A percentile compares a stretch with the other conserved stretches of the same genome.
phyloP scores from a whole-genome alignment of 2,113 vertebrate genomes.

The Plectropomus leopardus region DNA sequence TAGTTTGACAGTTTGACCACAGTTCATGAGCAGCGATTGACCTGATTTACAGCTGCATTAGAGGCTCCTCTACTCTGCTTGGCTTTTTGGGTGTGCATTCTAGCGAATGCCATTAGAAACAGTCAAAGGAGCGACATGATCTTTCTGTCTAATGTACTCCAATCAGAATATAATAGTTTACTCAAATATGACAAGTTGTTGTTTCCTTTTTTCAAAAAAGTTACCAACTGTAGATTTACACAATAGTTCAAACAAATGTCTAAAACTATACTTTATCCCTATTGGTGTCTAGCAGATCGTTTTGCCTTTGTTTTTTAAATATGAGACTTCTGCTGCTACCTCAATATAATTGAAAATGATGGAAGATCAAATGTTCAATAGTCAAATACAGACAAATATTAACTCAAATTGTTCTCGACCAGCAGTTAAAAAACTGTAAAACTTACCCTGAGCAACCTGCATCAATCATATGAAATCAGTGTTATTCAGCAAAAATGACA shows the following conservation, averaged over 20 bases:
- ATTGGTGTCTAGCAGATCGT: not conserved
- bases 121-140: no score
- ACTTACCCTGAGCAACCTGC: not conserved
- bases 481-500: not conserved
- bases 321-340: not conserved
- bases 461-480: not conserved
- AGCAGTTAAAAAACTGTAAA: not conserved
- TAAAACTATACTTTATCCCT: not conserved
- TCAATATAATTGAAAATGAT: not conserved
- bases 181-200: no score
- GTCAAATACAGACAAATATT: not conserved
- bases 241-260: not conserved
- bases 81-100: no score
- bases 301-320: not conserved
- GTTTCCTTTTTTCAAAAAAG: no score
- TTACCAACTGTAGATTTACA: no score
- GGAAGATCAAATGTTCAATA: not conserved
- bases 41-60: no score
- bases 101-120: no score
- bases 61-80: no score
- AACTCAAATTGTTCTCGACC: not conserved
- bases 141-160: no score
- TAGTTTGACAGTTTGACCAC: no score
- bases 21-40: no score
- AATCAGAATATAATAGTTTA: no score